Evolutionary conservation across 2,113 vertebrate genomes (phyloP), one percentile per base, ranked within the genome.

Genomic region (Perca fluviatilis): DNA sequence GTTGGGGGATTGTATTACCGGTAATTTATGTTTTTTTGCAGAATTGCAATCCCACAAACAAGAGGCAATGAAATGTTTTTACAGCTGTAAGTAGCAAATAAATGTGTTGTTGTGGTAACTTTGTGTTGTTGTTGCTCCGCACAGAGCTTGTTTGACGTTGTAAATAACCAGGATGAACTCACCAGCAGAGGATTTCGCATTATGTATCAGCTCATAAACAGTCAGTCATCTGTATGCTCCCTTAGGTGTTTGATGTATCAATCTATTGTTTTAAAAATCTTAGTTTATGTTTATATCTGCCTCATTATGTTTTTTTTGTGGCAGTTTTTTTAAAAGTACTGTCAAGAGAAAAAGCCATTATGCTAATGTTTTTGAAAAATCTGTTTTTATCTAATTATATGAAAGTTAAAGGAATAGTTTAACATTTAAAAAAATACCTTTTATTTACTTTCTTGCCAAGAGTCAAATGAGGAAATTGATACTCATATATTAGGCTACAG

Each of bases 11-110:
- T 71, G 61, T 72, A 60, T 79, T 70, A 10, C 40, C 2, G 2
- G 40, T 43, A 23, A 83, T 74, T 61, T 63, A 66, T 67, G 61
- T 53, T 7, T 53, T 53, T 74, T 82, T 74, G 36, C 51, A 18
- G 74, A 50, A 19, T 56, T 70, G 70, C 33, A 68, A 27, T 51
- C 21, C 19, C 23, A 18, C 33, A 77, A 43, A 68, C 63, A 56
- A 80, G 51, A 68, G 49, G 47, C 13, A 5, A 1, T 46, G 18
- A n/a, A 63, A 53, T 77, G 23, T 74, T 89, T 75, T 72, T 63
- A 46, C 68, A 57, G 49, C 53, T 60, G 58, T 50, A 60, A 69
- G 58, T 23, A 46, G 47, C 54, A 64, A 74, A 73, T 23, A 1
- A 43, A 33, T 64, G 14, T 43, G 10, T 54, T 76, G 47, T 79